phyloP scores from a whole-genome alignment of 2,797 vertebrate genomes.

The Pangasius sanitwongsei region DNA sequence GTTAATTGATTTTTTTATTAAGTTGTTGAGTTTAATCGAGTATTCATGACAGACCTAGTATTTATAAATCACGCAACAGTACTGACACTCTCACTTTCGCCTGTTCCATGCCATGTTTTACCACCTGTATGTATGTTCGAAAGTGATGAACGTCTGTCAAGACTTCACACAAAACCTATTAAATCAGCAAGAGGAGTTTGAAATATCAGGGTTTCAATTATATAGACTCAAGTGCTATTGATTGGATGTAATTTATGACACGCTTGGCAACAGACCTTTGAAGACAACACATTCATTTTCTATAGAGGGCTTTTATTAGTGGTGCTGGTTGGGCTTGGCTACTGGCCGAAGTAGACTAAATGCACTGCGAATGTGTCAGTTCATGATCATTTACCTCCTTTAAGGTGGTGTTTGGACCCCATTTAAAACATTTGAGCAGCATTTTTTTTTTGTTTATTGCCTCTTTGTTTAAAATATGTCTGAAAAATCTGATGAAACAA shows the following conservation, averaged over 20 bases:
- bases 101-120: constrained; percentile 26
- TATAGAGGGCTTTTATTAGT: constrained; percentile 79
- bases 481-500: not conserved
- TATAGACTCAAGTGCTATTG: constrained; percentile 80
- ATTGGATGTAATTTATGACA: constrained; percentile 76
- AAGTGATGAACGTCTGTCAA: constrained; percentile 52
- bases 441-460: not conserved
- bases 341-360: constrained; percentile 57
- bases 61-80: not conserved
- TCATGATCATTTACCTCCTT: constrained; percentile 75
- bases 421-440: constrained; percentile 68
- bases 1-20: not conserved
- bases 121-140: constrained; percentile 42
- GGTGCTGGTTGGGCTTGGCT: constrained; percentile 66
- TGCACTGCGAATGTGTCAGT: constrained; percentile 66
- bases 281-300: constrained; percentile 77
- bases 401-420: constrained; percentile 61
- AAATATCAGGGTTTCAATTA: constrained; percentile 78
- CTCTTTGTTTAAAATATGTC: constrained; percentile 12
- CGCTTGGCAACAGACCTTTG: constrained; percentile 68
- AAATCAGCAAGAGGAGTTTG: constrained; percentile 62
- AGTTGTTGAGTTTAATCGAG: not conserved
- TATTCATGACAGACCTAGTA: not conserved
- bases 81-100: not conserved
- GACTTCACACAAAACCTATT: constrained; percentile 62